Base-by-base conservation (phyloP, 2,888 invertebrate species). In the Thereva nobilitata region DNA sequence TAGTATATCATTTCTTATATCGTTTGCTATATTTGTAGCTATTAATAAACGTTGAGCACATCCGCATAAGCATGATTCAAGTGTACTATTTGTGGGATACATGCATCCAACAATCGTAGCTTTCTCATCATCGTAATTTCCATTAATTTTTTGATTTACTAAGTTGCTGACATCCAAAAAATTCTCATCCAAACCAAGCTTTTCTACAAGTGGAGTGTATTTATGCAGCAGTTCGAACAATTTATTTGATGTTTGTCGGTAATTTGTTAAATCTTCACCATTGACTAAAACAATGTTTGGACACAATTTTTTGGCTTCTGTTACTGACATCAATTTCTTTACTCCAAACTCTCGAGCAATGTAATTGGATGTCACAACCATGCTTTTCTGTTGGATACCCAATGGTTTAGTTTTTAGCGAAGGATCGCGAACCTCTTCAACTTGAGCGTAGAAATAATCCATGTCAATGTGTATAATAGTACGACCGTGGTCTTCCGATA, bases 361-460 rank as follows among this genome's bases (percentile, higher is more conserved):
- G 77, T 94, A 93, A 80, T 94, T 94, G 75, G 91, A 89, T 6
- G 93, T 94, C 52, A 93, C 92, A 6, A 94, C 87, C 67, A 90
- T 84, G 78, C 88, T 90, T 77, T 93, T 93, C 80, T 94, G 93
- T 78, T 92, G 89, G 44, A 94, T 86, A 63, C 93, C 93, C 70
- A 93, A 79, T 38, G 92, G 91, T 73, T 86, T 84, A 64, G 82
- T 82, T 70, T 85, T 83, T 64, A 90, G 80, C 73, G 86, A 83
- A 3, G 91, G 90, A 77, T 90, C 86, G 72, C 86, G 86, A 67
- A 89, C 78, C 85, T 89, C 90, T 82, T 93, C 92, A 71, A 93
- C 91, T 84, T 93, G 92, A 68, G 92, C 92, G 81, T 92, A 93
- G 81, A 90, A 93, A 78, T 89, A 92, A 79, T 93, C 92, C 77